Base-by-base conservation (phyloP, 2,113 vertebrate species). In the Lepidothrix coronata region DNA sequence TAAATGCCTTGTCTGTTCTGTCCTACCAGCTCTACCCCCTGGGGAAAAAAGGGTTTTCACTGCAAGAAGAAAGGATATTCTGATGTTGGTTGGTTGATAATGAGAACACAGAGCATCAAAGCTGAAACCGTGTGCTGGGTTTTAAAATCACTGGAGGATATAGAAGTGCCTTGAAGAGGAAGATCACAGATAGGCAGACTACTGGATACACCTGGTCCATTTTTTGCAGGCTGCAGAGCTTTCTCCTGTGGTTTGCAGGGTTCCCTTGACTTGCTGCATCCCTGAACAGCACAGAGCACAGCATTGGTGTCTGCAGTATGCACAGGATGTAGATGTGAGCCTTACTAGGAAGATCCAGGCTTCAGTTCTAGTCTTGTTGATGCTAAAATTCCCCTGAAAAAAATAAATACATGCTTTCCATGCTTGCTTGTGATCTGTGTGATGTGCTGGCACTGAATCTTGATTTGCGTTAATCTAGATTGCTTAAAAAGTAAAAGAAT, bases 101-200 rank as follows among this genome's bases (percentile, higher is more conserved):
- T 93, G 82, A 78, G 66, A 85, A 41, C 0, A 12, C 37, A 23
- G 46, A 87, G 62, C 84, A 89, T 95, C 95, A 93, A 96, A 96
- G 91, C 86, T 87, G 58, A 68, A 91, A 59, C 27, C 35, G 54
- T 87, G 46, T 46, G 48, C 79, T 93, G 63, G 70, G 52, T 88
- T 96, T 95, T 91, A 67, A 88, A 96, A 92, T 95, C 90, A 88
- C 49, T 65, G 80, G 73, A 75, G 86, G 63, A 49, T 84, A 12
- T 35, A 78, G 49, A 91, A 86, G 52, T 67, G 61, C 72, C 79
- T 91, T 84, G 44, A 93, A 84, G 79, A 78, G n/a, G 70, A 88
- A 87, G 91, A 79, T 96, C 23, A 41, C 10, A 94, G 76, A 78
- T 84, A 92, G 61, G 35, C 31, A 44, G 72, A 62, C 52, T 88